Percentiles rank a stretch among this genome's conserved stretches.
phyloP scores from a whole-genome alignment of 2,797 vertebrate genomes.

The Dendrocincla fuliginosa region DNA sequence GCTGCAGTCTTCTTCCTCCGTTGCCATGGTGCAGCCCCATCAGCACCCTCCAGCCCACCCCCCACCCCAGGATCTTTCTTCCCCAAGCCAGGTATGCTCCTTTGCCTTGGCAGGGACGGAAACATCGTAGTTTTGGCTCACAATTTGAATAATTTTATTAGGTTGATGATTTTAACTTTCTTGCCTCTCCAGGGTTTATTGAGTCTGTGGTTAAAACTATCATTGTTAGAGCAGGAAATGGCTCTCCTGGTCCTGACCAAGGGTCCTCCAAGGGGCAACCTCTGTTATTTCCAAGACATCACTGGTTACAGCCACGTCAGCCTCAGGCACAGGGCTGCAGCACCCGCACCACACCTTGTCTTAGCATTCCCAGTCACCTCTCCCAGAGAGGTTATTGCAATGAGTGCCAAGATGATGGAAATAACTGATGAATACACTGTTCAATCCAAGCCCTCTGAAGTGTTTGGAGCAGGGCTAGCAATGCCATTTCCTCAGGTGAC shows the following conservation, averaged over 20 bases:
- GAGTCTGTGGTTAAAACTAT: background rate
- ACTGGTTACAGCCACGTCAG: background rate
- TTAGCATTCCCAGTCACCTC: rapidly evolving
- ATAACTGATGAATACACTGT: rapidly evolving
- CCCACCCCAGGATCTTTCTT: background rate
- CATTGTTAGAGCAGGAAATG: background rate
- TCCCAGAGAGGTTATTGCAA: background rate
- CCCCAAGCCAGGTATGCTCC: background rate
- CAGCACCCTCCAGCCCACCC: background rate
- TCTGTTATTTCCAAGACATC: background rate
- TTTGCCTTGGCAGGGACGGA: rapidly evolving
- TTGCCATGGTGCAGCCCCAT: background rate
- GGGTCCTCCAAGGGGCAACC: background rate
- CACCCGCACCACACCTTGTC: background rate
- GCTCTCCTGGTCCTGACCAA: background rate
- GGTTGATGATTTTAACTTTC: background rate
- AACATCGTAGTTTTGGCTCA: rapidly evolving
- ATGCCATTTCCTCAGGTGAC: background rate
- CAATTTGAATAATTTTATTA: background rate
- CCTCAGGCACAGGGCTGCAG: background rate
- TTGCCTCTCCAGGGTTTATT: background rate
- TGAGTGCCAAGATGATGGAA: background rate
- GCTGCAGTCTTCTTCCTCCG: background rate
- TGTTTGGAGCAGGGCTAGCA: background rate
- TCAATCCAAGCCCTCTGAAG: background rate